Conservation (phyloP, 2,797 vertebrate genomes). For the Tragopan temminckii region DNA sequence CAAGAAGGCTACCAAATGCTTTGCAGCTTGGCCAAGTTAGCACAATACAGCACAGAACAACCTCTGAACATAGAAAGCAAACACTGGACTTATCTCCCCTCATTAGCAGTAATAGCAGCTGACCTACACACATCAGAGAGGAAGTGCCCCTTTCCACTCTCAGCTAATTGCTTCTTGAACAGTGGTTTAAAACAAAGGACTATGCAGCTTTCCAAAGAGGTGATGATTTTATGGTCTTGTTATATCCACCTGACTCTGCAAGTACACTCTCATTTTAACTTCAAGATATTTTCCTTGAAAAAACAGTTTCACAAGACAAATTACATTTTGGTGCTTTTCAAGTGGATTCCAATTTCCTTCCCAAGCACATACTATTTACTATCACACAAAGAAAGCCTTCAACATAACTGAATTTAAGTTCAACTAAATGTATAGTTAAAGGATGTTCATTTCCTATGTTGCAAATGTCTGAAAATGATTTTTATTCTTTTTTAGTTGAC, state of each 20-base stretch:
- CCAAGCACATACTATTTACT: neutral
- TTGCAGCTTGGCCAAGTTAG: neutral
- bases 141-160: neutral
- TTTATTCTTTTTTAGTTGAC: neutral
- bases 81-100: neutral
- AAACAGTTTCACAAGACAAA: neutral
- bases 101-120: neutral
- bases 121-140: neutral
- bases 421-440: neutral
- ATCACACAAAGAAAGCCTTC: neutral
- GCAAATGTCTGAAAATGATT: rapidly evolving
- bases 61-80: neutral
- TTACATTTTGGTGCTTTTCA: neutral
- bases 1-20: neutral
- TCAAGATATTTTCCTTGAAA: neutral
- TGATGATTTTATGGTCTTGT: neutral
- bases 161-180: neutral
- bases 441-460: neutral
- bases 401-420: neutral
- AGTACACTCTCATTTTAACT: neutral
- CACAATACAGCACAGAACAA: neutral
- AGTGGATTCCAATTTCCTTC: neutral
- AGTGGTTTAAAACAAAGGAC: slow-evolving; percentile 2
- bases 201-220: neutral
- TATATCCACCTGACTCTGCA: neutral